phyloP scores from a whole-genome alignment of 1,140 invertebrate genomes.

The Aphaenogaster rudis region DNA sequence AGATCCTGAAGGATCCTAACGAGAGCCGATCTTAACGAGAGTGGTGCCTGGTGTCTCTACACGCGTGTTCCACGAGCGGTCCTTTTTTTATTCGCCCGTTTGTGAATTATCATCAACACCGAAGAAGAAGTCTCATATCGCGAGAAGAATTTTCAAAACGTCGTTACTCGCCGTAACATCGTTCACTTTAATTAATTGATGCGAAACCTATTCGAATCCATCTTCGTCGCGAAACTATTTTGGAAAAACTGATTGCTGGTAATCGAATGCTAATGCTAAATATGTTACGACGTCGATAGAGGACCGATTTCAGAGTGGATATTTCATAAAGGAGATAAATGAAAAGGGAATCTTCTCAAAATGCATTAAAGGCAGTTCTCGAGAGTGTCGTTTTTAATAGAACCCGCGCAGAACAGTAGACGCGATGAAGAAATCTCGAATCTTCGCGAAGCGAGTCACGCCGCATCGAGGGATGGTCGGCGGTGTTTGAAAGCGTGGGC shows the following conservation, averaged over 20 bases:
- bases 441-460: slow-evolving; percentile 40
- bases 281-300: neutral
- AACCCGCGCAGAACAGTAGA: slow-evolving; percentile 27
- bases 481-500: slow-evolving; percentile 44
- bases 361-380: neutral
- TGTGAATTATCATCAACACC: neutral
- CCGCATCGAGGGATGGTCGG: slow-evolving; percentile 48
- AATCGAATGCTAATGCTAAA: neutral
- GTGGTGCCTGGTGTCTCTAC: slow-evolving; percentile 23
- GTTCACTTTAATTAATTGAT: neutral
- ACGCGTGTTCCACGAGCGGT: slow-evolving; percentile 12
- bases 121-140: neutral
- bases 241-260: neutral
- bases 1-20: slow-evolving; percentile 67
- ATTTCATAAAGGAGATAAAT: neutral
- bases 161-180: neutral
- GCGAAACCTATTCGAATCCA: neutral
- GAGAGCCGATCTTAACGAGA: slow-evolving; percentile 17
- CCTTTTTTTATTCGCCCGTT: neutral
- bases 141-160: neutral
- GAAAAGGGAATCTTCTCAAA: neutral
- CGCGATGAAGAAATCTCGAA: neutral
- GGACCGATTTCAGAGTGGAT: neutral
- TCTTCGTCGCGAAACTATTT: neutral
- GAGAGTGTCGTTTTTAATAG: neutral